These are phyloP conservation scores for Watsonalla binaria DNA, from an alignment of 2,888 invertebrate genomes.

Conservation along the genomic window DNA sequence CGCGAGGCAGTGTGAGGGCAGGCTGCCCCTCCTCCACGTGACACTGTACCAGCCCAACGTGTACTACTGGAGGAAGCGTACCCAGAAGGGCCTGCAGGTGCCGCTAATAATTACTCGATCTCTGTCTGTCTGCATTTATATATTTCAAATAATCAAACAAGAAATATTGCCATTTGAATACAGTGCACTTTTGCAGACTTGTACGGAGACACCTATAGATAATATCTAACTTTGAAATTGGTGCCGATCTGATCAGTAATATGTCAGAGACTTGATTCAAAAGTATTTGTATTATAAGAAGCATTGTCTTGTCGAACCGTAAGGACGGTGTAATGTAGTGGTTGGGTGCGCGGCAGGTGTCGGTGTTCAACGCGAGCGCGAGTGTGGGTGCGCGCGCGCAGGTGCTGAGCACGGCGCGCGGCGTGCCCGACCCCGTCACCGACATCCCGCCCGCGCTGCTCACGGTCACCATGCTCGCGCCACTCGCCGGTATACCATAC, in stretches of 20 bases:
- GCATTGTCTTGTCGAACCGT: no score
- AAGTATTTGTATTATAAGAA: no score
- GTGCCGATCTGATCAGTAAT: no score
- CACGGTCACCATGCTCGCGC: slow-evolving; percentile 39
- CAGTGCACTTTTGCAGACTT: no score
- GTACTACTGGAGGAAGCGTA: slow-evolving; percentile 52
- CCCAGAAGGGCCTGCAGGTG: slow-evolving; percentile 51
- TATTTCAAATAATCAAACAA: no score
- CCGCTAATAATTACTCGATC: background rate
- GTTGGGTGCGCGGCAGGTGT: slow-evolving; percentile 31
- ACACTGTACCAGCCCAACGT: slow-evolving; percentile 62
- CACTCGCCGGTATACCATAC: slow-evolving; percentile 4
- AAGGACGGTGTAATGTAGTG: no score
- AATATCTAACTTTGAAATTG: no score
- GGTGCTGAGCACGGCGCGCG: slow-evolving; percentile 45
- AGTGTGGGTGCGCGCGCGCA: slow-evolving; percentile 31
- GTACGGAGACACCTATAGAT: no score
- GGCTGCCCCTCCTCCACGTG: slow-evolving; percentile 44
- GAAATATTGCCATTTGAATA: no score
- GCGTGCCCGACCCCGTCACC: slow-evolving; percentile 50
- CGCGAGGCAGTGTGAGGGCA: slow-evolving; percentile 17
- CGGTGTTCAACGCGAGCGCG: slow-evolving; percentile 51
- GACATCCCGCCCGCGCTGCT: slow-evolving; percentile 61
- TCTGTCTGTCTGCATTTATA: no score
- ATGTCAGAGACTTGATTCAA: no score